These are phyloP conservation scores for Stegostoma tigrinum DNA, from an alignment of 2,113 vertebrate species.

Conservation along the genomic window DNA sequence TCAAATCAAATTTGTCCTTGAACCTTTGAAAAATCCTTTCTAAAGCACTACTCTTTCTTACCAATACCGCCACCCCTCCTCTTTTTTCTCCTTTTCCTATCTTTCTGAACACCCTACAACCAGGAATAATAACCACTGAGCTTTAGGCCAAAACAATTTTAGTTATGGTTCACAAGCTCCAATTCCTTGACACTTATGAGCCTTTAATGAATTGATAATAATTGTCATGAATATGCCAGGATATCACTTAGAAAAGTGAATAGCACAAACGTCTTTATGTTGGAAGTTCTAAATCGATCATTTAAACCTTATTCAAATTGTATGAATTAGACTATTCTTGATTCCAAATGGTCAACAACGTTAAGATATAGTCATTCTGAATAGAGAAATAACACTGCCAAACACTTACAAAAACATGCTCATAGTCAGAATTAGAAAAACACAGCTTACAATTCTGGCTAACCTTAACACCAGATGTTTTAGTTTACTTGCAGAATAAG, in stretches of 20 bases:
- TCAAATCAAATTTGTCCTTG: too few species aligned
- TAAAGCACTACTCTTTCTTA: too few species aligned
- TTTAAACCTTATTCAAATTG: background rate
- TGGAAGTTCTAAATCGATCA: background rate
- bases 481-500: background rate
- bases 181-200: background rate
- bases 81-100: too few species aligned
- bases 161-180: background rate
- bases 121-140: too few species aligned
- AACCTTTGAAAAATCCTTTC: too few species aligned
- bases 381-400: background rate
- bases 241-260: background rate
- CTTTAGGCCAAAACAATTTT: background rate
- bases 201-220: background rate
- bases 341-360: background rate
- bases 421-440: background rate
- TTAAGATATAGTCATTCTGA: background rate
- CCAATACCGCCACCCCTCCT: too few species aligned
- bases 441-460: background rate
- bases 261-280: background rate
- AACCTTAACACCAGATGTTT: background rate
- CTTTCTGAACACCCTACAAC: too few species aligned
- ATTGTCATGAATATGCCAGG: background rate
- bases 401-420: background rate
- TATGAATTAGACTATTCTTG: background rate